Conservation (phyloP, 2,797 vertebrate species). For the Poecilia velifera region DNA sequence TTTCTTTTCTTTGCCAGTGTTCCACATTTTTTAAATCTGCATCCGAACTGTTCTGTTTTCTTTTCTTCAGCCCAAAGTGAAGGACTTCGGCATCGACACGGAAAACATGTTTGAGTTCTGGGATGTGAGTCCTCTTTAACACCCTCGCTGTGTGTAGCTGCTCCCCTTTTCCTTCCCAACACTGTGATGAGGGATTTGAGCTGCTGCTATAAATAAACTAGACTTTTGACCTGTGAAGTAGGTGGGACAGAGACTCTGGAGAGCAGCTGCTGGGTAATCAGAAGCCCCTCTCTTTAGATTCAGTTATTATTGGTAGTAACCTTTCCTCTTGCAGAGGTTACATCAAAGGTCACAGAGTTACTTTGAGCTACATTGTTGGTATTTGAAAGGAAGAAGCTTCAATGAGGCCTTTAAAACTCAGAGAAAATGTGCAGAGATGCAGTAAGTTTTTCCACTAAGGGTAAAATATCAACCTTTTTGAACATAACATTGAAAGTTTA, state of each 20-base stretch:
- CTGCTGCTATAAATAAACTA: constrained; percentile 76
- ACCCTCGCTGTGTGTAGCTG: constrained; percentile 11
- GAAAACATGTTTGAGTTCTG: constrained; percentile 98
- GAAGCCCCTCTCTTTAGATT: constrained; percentile 72
- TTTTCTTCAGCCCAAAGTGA: constrained; percentile 89
- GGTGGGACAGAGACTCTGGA: constrained; percentile 53
- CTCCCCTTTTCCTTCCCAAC: constrained; percentile 11
- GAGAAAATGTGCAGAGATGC: constrained; percentile 11
- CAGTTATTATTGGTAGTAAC: constrained; percentile 89
- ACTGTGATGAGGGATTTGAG: constrained; percentile 28
- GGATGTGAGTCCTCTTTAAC: constrained; percentile 89
- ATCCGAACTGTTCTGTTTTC: constrained; percentile 27
- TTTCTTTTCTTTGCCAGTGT: background rate
- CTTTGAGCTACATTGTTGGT: constrained; percentile 76
- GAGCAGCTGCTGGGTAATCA: constrained; percentile 86
- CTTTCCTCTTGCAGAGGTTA: constrained; percentile 85
- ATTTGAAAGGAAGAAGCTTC: constrained; percentile 71
- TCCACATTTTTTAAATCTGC: background rate
- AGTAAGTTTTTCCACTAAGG: background rate
- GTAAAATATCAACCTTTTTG: background rate
- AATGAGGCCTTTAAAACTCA: constrained; percentile 44
- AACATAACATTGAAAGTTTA: background rate
- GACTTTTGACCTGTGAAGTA: constrained; percentile 82
- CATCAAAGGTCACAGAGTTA: constrained; percentile 77
- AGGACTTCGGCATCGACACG: constrained; percentile 94